phyloP scores from a whole-genome alignment of 2,113 vertebrate genomes.

The Corythoichthys haematopterus region DNA sequence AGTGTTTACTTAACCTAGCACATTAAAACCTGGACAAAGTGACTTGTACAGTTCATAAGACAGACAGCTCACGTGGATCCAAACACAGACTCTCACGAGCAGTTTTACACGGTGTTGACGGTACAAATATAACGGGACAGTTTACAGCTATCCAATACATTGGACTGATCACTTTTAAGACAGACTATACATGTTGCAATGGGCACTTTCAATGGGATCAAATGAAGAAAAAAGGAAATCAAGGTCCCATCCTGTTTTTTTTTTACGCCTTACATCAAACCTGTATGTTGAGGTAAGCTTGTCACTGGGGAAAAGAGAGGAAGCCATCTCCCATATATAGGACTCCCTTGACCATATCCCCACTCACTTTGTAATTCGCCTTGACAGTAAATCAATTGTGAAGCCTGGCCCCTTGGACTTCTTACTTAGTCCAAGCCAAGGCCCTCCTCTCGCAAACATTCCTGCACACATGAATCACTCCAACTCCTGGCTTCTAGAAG shows the following conservation, averaged over 20 bases:
- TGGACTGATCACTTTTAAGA: constrained; percentile 62
- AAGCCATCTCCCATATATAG: constrained; percentile 87
- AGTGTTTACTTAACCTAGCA: constrained; percentile 65
- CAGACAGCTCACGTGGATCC: constrained; percentile 63
- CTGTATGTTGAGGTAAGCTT: constrained; percentile 86
- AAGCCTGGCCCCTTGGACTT: constrained; percentile 85
- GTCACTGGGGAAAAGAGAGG: constrained; percentile 84
- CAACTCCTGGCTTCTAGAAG: constrained; percentile 93
- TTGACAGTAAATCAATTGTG: constrained; percentile 96
- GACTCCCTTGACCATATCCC: constrained; percentile 88
- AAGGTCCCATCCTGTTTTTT: constrained; percentile 37
- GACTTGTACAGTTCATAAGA: constrained; percentile 62
- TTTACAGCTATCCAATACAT: constrained; percentile 59
- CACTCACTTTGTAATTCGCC: constrained; percentile 87
- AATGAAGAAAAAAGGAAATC: constrained; percentile 27
- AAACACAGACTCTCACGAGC: constrained; percentile 59
- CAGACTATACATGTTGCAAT: constrained; percentile 59
- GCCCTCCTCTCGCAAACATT: constrained; percentile 77
- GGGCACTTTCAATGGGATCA: constrained; percentile 58
- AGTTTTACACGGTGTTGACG: constrained; percentile 53
- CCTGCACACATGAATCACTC: constrained; percentile 92
- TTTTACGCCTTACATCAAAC: constrained; percentile 77
- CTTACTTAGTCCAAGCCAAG: constrained; percentile 50
- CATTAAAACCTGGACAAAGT: constrained; percentile 56
- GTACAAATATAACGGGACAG: constrained; percentile 60